Conservation (phyloP, 2,797 vertebrate species). For the Cirrhinus molitorella region DNA sequence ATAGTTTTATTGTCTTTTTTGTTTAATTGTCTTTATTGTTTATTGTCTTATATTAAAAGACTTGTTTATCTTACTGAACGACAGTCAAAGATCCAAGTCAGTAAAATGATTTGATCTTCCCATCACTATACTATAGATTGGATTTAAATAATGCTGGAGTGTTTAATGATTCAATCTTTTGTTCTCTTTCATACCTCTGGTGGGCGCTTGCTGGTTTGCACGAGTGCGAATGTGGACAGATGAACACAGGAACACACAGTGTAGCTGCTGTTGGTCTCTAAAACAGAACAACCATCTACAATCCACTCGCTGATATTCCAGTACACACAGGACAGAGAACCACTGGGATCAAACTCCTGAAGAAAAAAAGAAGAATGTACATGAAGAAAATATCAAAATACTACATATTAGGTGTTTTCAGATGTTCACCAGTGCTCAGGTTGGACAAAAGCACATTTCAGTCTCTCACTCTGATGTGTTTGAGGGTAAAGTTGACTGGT, state of each 20-base stretch:
- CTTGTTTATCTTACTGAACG: too few relatives aligned
- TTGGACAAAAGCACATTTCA: background rate
- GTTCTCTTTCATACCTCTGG: background rate
- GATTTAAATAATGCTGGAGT: background rate
- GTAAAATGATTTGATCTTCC: too few relatives aligned
- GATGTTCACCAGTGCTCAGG: background rate
- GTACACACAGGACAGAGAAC: constrained; percentile 72
- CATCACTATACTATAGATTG: background rate
- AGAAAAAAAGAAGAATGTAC: background rate
- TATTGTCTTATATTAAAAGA: too few relatives aligned
- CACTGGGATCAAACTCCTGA: background rate
- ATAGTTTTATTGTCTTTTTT: too few relatives aligned
- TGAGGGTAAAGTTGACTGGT: constrained; percentile 23
- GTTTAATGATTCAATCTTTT: background rate
- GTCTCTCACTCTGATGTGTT: constrained; percentile 18
- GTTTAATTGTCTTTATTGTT: too few relatives aligned
- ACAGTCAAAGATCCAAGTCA: too few relatives aligned
- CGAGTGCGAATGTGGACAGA: constrained; percentile 72
- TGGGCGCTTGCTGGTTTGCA: constrained; percentile 67
- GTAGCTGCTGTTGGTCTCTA: constrained; percentile 63
- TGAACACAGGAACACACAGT: constrained; percentile 68
- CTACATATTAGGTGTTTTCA: background rate
- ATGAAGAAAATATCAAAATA: background rate
- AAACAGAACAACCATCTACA: background rate
- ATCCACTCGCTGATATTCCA: constrained; percentile 73